These are phyloP conservation scores for Pollenia angustigena DNA, from an alignment of 2,888 invertebrate species.

Conservation along the genomic window DNA sequence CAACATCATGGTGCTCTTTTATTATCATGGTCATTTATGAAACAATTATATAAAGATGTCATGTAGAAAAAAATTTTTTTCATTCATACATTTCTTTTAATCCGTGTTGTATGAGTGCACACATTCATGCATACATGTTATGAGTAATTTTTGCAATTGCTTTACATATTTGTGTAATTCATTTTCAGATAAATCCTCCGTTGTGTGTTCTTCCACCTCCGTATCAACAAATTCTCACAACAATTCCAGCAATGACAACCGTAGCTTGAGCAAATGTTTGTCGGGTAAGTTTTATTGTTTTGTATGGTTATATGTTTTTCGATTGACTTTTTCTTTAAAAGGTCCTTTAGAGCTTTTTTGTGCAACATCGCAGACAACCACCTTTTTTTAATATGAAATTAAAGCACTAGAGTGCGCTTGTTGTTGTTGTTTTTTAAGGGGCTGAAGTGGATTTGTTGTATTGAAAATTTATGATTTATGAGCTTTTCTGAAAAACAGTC, in stretches of 20 bases:
- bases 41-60: conserved; percentile 70
- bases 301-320: background rate
- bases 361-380: conserved; percentile 76
- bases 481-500: conserved; percentile 2
- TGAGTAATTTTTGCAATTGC: conserved; percentile 27
- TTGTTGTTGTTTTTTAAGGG: background rate
- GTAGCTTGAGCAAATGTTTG: conserved; percentile 80
- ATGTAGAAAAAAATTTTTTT: conserved; percentile 62
- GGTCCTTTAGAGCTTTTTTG: conserved; percentile 69
- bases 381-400: conserved; percentile 64
- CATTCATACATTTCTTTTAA: conserved; percentile 26
- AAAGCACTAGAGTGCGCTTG: conserved; percentile 58
- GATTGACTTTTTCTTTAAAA: conserved; percentile 20
- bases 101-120: background rate
- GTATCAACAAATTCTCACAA: conserved; percentile 75
- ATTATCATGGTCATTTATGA: conserved; percentile 62
- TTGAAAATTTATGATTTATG: conserved; percentile 11
- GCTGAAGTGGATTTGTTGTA: background rate
- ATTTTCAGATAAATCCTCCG: conserved; percentile 81
- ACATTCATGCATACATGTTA: background rate
- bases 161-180: conserved; percentile 56
- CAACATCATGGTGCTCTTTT: background rate
- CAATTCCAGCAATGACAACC: conserved; percentile 78
- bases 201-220: conserved; percentile 80
- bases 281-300: conserved; percentile 78